Evolutionary conservation across 30 jellyfish, hydroid and myxozoan species (phyloP), one percentile per base, ranked within the genome.

Genomic region (Turritopsis rubra): DNA sequence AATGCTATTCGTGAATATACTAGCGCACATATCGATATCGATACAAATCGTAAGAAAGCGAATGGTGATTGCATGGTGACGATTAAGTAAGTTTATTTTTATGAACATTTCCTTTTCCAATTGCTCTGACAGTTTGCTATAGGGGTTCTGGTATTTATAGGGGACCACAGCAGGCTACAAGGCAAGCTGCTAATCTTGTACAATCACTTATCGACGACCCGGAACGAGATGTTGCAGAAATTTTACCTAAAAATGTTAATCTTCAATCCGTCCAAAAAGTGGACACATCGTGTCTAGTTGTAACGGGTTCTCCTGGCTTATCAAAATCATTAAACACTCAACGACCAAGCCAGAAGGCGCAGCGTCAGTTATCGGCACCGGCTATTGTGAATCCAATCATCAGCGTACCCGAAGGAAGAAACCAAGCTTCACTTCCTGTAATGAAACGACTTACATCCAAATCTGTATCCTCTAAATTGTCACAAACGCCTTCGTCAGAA

Each of bases 51-150:
- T 22, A 92, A 92, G 89, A 92, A 92, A 80, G 90, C 98, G 26
- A 92, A 92, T 79, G 98, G 98, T 1, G 98, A 92, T 71, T 92
- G 98, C 88, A 92, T 92, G 98, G 98, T 92, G 75, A 92, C 98
- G 18, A 92, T 92, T 90, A 92, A 92, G 98, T 88, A 81, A 73
- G 96, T 60, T 52, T 75, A 18, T 8, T 16, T 75, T 68, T 68
- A 16, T 68, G 28, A 17, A 28, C 7, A 1, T 22, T 0, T 21
- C 1, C 17, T 24, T 77, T 77, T 24, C 19, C 85, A 21, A 24
- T 83, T 27, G 0, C 21, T 1, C 41, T 9, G n/a, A 75, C 16
- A 13, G 18, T 53, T 79, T 79, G 52, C 8, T 23, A 24, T 79
- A 5, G 5, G 60, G 5, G 13, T 41, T 3, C 60, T 13, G 13